Percentiles rank a stretch among this genome's conserved stretches.
These are phyloP conservation scores for Sardinella longiceps DNA, from an alignment of 2,797 vertebrate species.

Conservation along the genomic window DNA sequence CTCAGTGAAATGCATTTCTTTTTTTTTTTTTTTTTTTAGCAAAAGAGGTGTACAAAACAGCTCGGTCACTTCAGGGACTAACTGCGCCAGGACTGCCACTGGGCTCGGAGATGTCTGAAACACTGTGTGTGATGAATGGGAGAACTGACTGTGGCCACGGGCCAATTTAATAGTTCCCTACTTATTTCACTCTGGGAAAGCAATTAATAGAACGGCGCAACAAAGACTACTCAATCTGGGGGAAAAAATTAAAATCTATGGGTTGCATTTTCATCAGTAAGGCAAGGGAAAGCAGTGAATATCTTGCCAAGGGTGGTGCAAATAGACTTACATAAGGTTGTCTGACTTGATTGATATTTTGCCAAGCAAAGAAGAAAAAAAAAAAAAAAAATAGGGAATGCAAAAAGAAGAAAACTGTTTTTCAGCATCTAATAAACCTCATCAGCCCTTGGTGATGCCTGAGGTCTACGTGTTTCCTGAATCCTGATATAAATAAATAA, in stretches of 20 bases:
- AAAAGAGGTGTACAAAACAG: neutral
- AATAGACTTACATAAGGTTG: neutral
- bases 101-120: neutral
- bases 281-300: neutral
- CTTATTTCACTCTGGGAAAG: conserved; percentile 12
- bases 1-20: neutral
- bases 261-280: conserved; percentile 4
- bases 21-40: neutral
- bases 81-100: neutral
- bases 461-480: conserved; percentile 41
- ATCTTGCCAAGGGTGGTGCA: neutral
- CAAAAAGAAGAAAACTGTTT: neutral
- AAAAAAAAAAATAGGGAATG: neutral
- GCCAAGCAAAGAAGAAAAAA: neutral
- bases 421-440: conserved; percentile 36
- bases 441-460: conserved; percentile 53
- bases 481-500: neutral
- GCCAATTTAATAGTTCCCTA: conserved; percentile 10
- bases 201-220: neutral
- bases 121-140: conserved; percentile 13
- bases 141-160: neutral
- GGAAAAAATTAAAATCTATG: neutral
- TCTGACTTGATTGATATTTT: neutral
- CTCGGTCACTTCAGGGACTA: neutral
- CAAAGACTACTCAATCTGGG: neutral